phyloP scores from a whole-genome alignment of 1,140 invertebrate genomes.

The Periplaneta americana region DNA sequence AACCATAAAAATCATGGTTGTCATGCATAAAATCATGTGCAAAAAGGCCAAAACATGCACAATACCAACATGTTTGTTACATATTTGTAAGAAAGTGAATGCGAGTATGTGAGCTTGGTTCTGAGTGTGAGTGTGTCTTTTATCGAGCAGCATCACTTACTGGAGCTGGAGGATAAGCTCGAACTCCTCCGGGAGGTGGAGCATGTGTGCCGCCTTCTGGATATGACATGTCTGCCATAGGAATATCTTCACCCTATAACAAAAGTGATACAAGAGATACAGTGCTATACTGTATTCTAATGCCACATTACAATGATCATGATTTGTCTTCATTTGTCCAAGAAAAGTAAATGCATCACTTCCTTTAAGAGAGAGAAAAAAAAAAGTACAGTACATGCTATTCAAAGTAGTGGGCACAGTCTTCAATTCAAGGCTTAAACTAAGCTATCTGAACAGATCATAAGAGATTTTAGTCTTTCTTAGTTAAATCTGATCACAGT shows the following conservation, averaged over 20 bases:
- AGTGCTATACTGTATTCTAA: too few species aligned
- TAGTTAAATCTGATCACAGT: too few species aligned
- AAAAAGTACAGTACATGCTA: too few species aligned
- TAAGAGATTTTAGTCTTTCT: too few species aligned
- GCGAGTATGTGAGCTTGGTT: background rate
- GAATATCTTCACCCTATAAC: conserved; percentile 61
- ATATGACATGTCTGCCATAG: conserved; percentile 66
- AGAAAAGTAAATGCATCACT: too few species aligned
- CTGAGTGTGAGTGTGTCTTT: background rate
- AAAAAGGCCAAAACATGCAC: background rate
- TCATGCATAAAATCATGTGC: background rate
- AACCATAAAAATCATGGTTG: background rate
- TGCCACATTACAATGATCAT: background rate
- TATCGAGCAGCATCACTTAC: conserved; percentile 40
- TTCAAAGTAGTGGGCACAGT: too few species aligned
- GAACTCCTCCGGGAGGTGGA: conserved; percentile 47
- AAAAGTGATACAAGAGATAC: too few species aligned
- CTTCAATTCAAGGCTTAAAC: too few species aligned
- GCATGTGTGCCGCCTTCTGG: conserved; percentile 47
- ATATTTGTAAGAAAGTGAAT: background rate
- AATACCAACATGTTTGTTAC: background rate
- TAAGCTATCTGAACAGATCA: too few species aligned
- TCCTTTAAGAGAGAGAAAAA: too few species aligned
- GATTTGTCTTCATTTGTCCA: too few species aligned
- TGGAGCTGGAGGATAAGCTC: conserved; percentile 51